Evolutionary conservation across 1,140 invertebrate genomes (phyloP).

Genomic region (Drosophila baimaii): DNA sequence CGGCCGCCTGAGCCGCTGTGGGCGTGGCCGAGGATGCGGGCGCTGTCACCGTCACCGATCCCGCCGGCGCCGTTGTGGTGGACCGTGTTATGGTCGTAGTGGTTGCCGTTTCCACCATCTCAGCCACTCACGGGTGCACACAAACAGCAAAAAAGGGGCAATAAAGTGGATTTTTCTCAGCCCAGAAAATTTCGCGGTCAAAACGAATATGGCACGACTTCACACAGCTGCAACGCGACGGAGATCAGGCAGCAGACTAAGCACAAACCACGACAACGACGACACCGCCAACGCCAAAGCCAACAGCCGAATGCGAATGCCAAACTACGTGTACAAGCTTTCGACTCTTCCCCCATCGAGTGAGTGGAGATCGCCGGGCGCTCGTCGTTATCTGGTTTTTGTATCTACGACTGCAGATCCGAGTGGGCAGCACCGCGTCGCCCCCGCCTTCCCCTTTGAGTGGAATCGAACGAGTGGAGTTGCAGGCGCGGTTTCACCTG

Average conservation of each 20-base stretch:
- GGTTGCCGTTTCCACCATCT: slow-evolving; percentile 78
- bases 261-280: slow-evolving; percentile 10
- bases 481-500: slow-evolving; percentile 49
- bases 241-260: slow-evolving; percentile 30
- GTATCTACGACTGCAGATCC: slow-evolving; percentile 61
- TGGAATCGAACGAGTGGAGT: slow-evolving; percentile 27
- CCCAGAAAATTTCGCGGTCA: slow-evolving; percentile 47
- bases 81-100: slow-evolving; percentile 76
- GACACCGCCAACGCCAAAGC: slow-evolving; percentile 39
- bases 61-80: slow-evolving; percentile 34
- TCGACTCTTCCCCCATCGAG: slow-evolving; percentile 43
- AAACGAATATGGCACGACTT: slow-evolving; percentile 42
- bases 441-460: slow-evolving; percentile 24
- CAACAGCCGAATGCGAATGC: slow-evolving; percentile 40
- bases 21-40: slow-evolving; percentile 48
- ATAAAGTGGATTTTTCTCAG: slow-evolving; percentile 19
- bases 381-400: slow-evolving; percentile 55
- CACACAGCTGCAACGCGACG: slow-evolving; percentile 35
- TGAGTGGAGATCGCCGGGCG: slow-evolving; percentile 59
- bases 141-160: slow-evolving; percentile 6
- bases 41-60: slow-evolving; percentile 39
- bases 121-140: slow-evolving; percentile 30
- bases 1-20: slow-evolving; percentile 42
- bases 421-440: slow-evolving; percentile 41
- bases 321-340: slow-evolving; percentile 56